phyloP scores from a whole-genome alignment of 2,797 vertebrate genomes.

The Coranthus polyacanthus region DNA sequence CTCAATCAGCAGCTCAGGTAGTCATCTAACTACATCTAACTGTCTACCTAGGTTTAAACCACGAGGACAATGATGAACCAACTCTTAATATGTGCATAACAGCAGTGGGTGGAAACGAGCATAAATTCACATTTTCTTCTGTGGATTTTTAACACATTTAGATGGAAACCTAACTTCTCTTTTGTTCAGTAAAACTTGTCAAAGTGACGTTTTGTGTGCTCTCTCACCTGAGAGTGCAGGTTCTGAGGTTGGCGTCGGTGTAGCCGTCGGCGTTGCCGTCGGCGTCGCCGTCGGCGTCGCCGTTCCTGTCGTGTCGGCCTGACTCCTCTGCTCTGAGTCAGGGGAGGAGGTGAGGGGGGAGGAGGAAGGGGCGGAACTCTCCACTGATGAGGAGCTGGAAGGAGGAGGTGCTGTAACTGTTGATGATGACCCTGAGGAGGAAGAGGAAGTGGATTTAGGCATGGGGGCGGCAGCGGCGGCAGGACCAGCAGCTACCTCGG shows the following conservation, averaged over 20 bases:
- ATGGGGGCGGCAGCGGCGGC: slow-evolving; percentile 45
- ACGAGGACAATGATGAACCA: no score
- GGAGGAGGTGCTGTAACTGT: slow-evolving; percentile 84
- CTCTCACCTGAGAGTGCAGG: slow-evolving; percentile 81
- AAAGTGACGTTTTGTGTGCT: not conserved
- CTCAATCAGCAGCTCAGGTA: no score
- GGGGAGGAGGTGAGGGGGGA: slow-evolving; percentile 86
- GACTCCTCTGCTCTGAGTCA: slow-evolving; percentile 87
- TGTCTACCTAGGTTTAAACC: no score
- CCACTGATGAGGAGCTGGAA: slow-evolving; percentile 84
- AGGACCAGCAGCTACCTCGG: slow-evolving; percentile 45
- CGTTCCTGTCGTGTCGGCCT: slow-evolving; percentile 62
- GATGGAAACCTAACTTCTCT: no score
- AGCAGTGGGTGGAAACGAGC: no score
- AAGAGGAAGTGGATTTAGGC: slow-evolving; percentile 75
- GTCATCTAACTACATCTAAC: no score
- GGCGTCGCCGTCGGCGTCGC: slow-evolving; percentile 43
- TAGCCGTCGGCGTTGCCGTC: slow-evolving; percentile 1
- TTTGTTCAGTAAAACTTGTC: not conserved
- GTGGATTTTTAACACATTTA: no score
- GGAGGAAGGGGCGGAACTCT: slow-evolving; percentile 81
- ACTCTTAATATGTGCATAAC: no score
- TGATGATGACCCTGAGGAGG: slow-evolving; percentile 85
- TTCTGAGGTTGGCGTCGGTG: slow-evolving; percentile 68
- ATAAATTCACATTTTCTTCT: no score